These are phyloP conservation scores for Andinoacara biseriatus DNA, from an alignment of 2,113 vertebrate genomes.

Conservation along the genomic window DNA sequence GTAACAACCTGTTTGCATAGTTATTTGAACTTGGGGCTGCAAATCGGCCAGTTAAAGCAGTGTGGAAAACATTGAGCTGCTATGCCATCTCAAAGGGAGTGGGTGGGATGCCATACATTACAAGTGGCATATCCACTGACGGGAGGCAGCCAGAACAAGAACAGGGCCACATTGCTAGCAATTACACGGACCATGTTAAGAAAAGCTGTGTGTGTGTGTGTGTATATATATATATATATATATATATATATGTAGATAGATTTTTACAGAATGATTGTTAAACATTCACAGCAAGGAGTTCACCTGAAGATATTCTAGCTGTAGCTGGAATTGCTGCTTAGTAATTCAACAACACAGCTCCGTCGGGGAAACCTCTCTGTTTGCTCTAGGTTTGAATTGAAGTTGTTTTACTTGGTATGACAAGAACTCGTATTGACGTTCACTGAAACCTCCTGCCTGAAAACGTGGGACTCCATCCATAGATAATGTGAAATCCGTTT, in stretches of 20 bases:
- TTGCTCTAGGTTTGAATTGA: conserved; percentile 34
- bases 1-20: neutral
- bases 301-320: conserved; percentile 5
- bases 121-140: conserved; percentile 57
- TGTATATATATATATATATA: too few species aligned
- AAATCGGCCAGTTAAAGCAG: conserved; percentile 40
- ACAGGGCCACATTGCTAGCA: conserved; percentile 22
- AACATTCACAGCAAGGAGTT: neutral
- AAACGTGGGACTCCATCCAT: conserved; percentile 27
- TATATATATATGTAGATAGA: too few species aligned
- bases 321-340: conserved; percentile 12
- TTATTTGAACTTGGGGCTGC: conserved; percentile 34
- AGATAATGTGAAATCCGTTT: conserved; percentile 48
- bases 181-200: neutral
- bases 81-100: conserved; percentile 31
- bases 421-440: conserved; percentile 36
- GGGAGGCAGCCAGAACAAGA: conserved; percentile 34
- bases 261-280: neutral
- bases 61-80: conserved; percentile 31
- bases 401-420: conserved; percentile 50
- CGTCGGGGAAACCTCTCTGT: conserved; percentile 26
- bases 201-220: too few species aligned
- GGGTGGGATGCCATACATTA: conserved; percentile 49
- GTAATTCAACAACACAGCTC: neutral
- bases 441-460: conserved; percentile 20